Base-by-base conservation (phyloP, 1,140 invertebrate genomes). In the Drosophila tsacasi region DNA sequence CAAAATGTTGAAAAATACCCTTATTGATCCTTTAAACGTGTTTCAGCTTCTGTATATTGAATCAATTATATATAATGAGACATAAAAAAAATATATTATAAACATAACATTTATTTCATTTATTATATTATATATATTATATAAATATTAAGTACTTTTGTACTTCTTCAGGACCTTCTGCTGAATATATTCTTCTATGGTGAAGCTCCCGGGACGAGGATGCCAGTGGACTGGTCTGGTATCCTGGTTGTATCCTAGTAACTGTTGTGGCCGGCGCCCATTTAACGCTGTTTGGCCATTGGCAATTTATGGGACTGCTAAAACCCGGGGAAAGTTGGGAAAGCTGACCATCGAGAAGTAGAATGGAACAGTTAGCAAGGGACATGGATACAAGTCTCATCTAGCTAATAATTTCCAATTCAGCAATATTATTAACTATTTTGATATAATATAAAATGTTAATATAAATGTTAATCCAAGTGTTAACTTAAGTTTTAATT, bases 241-340 rank as follows among this genome's bases (percentile, higher is more conserved):
- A 57, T 42, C 61, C 17, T 37, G 69, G 72, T 58, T 76, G 78
- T 46, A 58, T 37, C 52, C 19, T 17, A 40, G 55, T 58, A 65
- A 37, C 54, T 39, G 62, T 61, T 83, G 83, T 32, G 82, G 62
- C 65, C 83, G 59, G 61, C 75, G 73, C 46, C 84, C 83, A 87
- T 87, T 87, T 83, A 87, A 89, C 84, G 83, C 68, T 83, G 77
- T 87, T 87, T 87, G 83, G 83, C 66, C 77, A 83, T 87, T 87
- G 77, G 77, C 77, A 87, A 87, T 87, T 87, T 87, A 87, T 87
- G 83, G 68, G 65, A 52, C 72, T 69, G 21, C 54, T n/a, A 57
- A 21, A 39, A 15, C 54, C 54, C 46, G n/a, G 39, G 27, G 37
- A 13, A 13, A 40, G 35, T 15, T 37, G 52, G 9, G 1, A 15